Evolutionary conservation across 2,888 invertebrate genomes (phyloP), one percentile per base, ranked within the genome.

Genomic region (Altica lythri): DNA sequence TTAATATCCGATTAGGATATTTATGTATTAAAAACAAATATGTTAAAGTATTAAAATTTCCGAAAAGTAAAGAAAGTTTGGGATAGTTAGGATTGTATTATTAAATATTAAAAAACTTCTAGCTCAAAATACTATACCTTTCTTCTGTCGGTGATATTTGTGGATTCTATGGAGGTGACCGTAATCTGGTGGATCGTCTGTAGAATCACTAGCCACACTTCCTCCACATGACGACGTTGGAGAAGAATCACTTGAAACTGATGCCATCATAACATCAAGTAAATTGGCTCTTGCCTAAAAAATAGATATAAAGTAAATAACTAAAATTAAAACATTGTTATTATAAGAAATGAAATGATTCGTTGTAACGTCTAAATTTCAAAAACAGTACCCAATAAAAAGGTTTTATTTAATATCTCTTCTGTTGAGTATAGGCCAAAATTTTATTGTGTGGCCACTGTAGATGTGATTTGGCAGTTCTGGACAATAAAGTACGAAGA

Each of bases 261-360:
- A 75, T 12, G 86, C 86, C 72, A 89, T 76, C 88, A 89, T 88
- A 64, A 88, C 88, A 75, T 89, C 89, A 50, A 89, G 75, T 4
- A 89, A 77, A 75, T 86, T 89, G 22, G 88, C 89, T 65, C 89
- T 81, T 16, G 88, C 87, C 89, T 89, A 74, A 46, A 65, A 60
- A 40, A 18, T 13, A 38, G 4, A 17, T n/a, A 17, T 16, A 29
- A n/a, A 29, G 9, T 2, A 35, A 35, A 35, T 8, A 32, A 34
- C 38, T 4, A 38, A 16, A 44, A 40, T 4, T 1, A 29, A 5
- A 53, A 8, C 8, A 16, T 6, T 5, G 22, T 4, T 5, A 6
- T 22, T 22, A 5, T 5, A 22, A 22, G 4, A 22, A 22, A 22
- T 22, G n/a, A n/a, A n/a, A n/a, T n/a, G n/a, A n/a, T 14, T 17